Evolutionary conservation across 2,888 invertebrate species (phyloP), one percentile per base, ranked within the genome.

Genomic region (Cantharis lateralis): DNA sequence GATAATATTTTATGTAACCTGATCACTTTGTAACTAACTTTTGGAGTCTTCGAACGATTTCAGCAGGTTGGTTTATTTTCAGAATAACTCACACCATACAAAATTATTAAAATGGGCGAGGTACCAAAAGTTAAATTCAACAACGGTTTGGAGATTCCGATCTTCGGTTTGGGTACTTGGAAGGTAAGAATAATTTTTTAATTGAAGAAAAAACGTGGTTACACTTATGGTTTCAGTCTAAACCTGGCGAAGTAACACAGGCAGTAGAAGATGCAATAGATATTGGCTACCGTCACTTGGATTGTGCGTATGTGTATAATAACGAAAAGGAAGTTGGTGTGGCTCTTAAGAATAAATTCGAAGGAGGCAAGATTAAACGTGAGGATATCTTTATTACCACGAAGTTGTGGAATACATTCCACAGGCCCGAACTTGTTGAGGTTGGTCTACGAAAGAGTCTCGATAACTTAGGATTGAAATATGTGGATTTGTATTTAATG

Each of bases 401-500:
- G 75, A 94, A 94, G 86, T 83, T 92, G 0, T 92, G 92, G 92
- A 91, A 95, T 88, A 96, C 95, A 0, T 95, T 91, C 87, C 97
- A 97, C 86, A 91, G 91, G 3, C 91, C 93, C 0, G 93, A 95
- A 77, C 87, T 94, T 80, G 96, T 96, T n/a, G 90, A 91, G 24
- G 89, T 90, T 0, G 93, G 93, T 0, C 87, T 95, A 15, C 90
- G 90, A 82, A 89, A 90, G 74, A 91, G 94, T 0, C 86, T 97
- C 11, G 88, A 90, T 28, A 91, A 94, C 85, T 90, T 97, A 5
- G 91, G 92, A 7, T 83, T 95, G 0, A 88, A 92, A 0, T 96
- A 96, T 83, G 82, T 97, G 70, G 96, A 97, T 86, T 89, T 96
- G 20, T 96, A 95, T 84, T 89, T 97, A 7, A 94, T 96, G 26